These are phyloP conservation scores for Atrina japonica DNA, from an alignment of 2,888 invertebrate genomes.

Conservation along the genomic window DNA sequence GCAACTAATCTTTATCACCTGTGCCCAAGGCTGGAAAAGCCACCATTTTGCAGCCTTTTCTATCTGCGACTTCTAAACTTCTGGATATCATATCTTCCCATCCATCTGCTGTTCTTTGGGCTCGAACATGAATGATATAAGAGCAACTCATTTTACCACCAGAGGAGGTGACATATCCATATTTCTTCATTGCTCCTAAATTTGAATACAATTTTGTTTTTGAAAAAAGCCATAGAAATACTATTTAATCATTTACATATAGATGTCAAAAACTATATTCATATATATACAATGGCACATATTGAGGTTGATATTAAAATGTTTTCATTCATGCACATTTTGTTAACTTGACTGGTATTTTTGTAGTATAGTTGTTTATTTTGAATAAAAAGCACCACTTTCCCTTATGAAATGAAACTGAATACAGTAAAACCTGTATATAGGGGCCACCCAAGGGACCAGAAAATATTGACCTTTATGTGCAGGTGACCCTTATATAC, in stretches of 20 bases:
- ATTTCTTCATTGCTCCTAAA: background rate
- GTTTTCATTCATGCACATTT: background rate
- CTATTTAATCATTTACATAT: background rate
- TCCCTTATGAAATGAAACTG: no score
- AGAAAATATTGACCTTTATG: no score
- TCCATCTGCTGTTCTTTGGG: conserved; percentile 12
- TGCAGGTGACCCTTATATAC: no score
- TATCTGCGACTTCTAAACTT: conserved; percentile 34
- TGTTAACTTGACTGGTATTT: no score
- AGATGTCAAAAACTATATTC: background rate
- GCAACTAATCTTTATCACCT: conserved; percentile 19
- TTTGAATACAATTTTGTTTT: no score
- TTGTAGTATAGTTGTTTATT: no score
- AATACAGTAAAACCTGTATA: no score
- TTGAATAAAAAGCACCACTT: no score
- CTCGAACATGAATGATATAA: conserved; percentile 37
- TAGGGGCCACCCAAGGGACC: no score
- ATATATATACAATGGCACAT: background rate
- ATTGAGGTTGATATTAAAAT: background rate
- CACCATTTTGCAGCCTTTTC: conserved; percentile 9
- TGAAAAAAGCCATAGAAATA: no score
- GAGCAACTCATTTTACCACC: conserved; percentile 31
- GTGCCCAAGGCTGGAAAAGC: conserved; percentile 49
- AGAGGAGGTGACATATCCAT: conserved; percentile 25
- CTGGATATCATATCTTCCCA: conserved; percentile 35